Conservation (phyloP, 2,113 vertebrate genomes). For the Hippoglossus stenolepis region DNA sequence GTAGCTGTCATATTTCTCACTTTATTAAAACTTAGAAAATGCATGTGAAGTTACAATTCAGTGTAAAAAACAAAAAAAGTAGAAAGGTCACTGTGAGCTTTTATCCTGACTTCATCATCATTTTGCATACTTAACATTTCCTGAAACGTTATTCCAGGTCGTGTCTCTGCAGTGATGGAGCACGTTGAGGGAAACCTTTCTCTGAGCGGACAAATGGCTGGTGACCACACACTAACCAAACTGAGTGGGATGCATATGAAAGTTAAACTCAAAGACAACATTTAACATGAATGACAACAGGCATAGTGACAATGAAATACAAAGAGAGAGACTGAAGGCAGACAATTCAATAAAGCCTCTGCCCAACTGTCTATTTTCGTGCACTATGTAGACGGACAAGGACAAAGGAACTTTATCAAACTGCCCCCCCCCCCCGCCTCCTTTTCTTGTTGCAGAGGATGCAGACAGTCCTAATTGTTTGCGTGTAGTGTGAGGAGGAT, state of each 20-base stretch:
- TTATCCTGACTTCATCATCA: not conserved
- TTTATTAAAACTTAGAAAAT: slow-evolving; percentile 23
- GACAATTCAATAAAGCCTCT: slow-evolving; percentile 42
- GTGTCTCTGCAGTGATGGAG: not conserved
- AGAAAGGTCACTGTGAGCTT: not conserved
- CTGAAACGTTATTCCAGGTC: not conserved
- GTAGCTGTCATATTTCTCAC: slow-evolving; percentile 13
- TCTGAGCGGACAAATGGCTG: slow-evolving; percentile 1
- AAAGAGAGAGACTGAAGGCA: slow-evolving; percentile 46
- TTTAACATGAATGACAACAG: slow-evolving; percentile 39
- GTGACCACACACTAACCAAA: slow-evolving; percentile 25
- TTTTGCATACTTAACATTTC: slow-evolving; percentile 8
- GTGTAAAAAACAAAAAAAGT: slow-evolving; percentile 9
- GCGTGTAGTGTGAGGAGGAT: slow-evolving; percentile 45
- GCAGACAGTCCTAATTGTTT: slow-evolving; percentile 21
- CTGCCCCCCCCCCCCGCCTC: slow-evolving; percentile 5
- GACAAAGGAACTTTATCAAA: slow-evolving; percentile 39
- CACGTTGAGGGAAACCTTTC: not conserved
- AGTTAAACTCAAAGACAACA: slow-evolving; percentile 46
- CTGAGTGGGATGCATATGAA: slow-evolving; percentile 45
- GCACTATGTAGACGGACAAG: slow-evolving; percentile 25
- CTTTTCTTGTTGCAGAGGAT: slow-evolving; percentile 36
- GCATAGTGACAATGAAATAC: slow-evolving; percentile 36
- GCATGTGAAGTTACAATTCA: slow-evolving; percentile 9
- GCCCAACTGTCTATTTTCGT: slow-evolving; percentile 25